Conservation (phyloP, 2,797 vertebrate species). For the Channallabes apus region DNA sequence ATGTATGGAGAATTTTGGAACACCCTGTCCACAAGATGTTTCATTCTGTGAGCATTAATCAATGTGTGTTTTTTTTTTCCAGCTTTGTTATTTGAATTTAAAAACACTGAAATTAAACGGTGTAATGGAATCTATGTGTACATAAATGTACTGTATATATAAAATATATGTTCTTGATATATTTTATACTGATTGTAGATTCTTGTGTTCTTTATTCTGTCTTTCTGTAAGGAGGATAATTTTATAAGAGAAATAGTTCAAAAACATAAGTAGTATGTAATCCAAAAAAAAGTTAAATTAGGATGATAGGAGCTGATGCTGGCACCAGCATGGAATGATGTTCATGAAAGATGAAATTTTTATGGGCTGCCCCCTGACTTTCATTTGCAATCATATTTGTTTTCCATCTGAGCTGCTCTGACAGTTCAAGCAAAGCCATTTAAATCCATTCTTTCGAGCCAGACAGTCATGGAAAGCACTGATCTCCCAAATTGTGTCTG, state of each 20-base stretch:
- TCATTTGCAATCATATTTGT: conserved; percentile 56
- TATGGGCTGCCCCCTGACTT: conserved; percentile 57
- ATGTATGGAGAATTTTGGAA: too few species aligned
- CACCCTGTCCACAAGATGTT: not conserved
- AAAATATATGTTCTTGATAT: not conserved
- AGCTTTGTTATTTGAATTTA: not conserved
- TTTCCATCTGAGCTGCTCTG: conserved; percentile 31
- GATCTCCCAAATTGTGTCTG: not conserved
- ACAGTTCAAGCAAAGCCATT: conserved; percentile 30
- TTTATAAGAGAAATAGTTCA: not conserved
- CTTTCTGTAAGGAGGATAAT: not conserved
- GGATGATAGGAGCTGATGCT: conserved; percentile 17
- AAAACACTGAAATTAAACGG: not conserved
- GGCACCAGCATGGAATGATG: conserved; percentile 29
- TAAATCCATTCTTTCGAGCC: conserved; percentile 12
- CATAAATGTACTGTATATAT: not conserved
- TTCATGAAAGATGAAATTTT: conserved; percentile 41
- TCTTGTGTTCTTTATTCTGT: not conserved
- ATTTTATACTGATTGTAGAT: not conserved
- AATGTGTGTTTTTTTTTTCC: not conserved
- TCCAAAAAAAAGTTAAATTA: conserved; percentile 23
- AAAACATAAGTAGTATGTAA: too few species aligned
- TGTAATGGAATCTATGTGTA: not conserved
- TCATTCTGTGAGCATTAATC: not conserved
- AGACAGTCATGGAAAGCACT: conserved; percentile 9